phyloP scores from a whole-genome alignment of 1,140 invertebrate species.

The Mesaphorura yosii region DNA sequence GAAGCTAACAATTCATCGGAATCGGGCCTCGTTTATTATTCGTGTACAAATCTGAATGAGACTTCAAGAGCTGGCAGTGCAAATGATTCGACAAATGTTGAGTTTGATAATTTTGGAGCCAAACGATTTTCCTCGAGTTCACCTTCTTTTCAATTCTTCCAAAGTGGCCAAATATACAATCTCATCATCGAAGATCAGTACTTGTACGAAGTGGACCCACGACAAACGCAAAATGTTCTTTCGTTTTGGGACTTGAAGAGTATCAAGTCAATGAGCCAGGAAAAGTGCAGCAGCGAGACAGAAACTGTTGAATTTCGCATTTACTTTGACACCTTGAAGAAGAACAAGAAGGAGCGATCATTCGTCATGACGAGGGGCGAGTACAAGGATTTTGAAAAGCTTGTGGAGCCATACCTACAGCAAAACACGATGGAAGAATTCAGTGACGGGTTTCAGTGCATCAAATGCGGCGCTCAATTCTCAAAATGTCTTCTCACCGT shows the following conservation, averaged over 20 bases:
- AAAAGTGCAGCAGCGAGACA: conserved; percentile 19
- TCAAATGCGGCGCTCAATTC: conserved; percentile 26
- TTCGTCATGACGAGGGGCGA: conserved; percentile 24
- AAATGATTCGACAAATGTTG: neutral
- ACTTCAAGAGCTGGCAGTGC: neutral
- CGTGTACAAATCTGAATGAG: neutral
- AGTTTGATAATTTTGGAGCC: neutral
- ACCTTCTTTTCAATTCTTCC: conserved; percentile 19
- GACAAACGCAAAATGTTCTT: conserved; percentile 1
- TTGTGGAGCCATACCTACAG: conserved; percentile 16
- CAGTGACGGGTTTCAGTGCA: conserved; percentile 22
- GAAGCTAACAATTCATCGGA: no score
- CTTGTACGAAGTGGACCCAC: conserved; percentile 21
- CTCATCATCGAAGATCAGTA: conserved; percentile 17
- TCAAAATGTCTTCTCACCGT: conserved; percentile 12
- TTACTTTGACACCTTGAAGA: conserved; percentile 24
- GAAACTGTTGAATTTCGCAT: conserved; percentile 27
- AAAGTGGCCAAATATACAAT: conserved; percentile 15
- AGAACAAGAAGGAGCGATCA: conserved; percentile 16
- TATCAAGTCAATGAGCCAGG: conserved; percentile 13
- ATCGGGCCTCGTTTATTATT: neutral
- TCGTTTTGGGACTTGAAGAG: conserved; percentile 25
- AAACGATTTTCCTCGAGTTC: neutral
- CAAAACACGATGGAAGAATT: conserved; percentile 22
- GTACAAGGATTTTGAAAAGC: conserved; percentile 17